Conservation (phyloP, 1,140 invertebrate genomes). For the Cardiocondyla obscurior region DNA sequence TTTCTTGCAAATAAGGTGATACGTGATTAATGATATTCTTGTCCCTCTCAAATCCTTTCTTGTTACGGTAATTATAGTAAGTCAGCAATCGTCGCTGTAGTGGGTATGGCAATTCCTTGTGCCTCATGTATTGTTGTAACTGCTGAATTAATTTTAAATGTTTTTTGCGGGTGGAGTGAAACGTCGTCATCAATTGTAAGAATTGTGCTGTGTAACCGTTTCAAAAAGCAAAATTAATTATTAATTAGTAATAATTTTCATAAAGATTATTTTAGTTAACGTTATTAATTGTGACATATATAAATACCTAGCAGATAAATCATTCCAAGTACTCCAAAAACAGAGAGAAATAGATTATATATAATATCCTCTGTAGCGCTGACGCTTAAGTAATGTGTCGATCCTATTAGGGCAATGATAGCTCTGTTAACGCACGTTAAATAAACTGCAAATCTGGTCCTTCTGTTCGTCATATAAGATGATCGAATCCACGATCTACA, state of each 20-base stretch:
- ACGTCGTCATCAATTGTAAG: constrained; percentile 68
- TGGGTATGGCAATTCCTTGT: constrained; percentile 74
- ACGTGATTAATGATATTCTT: constrained; percentile 81
- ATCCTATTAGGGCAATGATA: constrained; percentile 72
- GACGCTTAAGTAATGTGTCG: constrained; percentile 74
- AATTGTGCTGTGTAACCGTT: constrained; percentile 66
- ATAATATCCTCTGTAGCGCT: constrained; percentile 76
- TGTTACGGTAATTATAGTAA: constrained; percentile 81
- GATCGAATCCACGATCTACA: constrained; percentile 78
- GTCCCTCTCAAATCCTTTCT: constrained; percentile 80
- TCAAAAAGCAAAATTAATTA: background rate
- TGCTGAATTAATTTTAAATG: constrained; percentile 72
- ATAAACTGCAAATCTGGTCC: constrained; percentile 68
- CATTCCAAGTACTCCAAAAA: constrained; percentile 76
- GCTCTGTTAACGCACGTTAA: constrained; percentile 76
- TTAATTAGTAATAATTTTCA: background rate
- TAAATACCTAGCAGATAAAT: constrained; percentile 75
- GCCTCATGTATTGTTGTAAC: constrained; percentile 75
- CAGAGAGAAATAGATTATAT: constrained; percentile 73
- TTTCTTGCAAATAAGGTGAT: constrained; percentile 79
- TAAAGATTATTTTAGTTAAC: background rate
- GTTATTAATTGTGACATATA: constrained; percentile 33
- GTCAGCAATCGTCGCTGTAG: constrained; percentile 71
- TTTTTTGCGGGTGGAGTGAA: constrained; percentile 67
- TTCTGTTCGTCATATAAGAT: constrained; percentile 63